Base-by-base conservation (phyloP, 1,140 invertebrate species). In the Tetraneura akinire region DNA sequence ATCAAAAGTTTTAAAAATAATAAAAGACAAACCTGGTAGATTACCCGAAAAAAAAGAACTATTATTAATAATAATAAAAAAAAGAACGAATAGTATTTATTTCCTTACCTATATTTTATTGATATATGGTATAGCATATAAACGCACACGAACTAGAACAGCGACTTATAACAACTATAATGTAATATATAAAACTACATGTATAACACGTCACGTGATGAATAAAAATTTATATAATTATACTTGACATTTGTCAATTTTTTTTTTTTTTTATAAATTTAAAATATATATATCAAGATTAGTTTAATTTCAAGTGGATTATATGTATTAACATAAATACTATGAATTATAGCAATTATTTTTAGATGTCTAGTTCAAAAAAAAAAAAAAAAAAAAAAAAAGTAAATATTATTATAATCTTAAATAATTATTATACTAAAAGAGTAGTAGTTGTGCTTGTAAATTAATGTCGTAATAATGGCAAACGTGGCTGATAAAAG, bases 251-350 rank as follows among this genome's bases (percentile, higher is more conserved):
- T 51, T 45, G 47, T 29, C 68, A 51, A 16, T 14, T 26, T 16
- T 51, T 49, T 16, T 47, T 71, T 71, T 26, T n/a, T n/a, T n/a
- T n/a, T n/a, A n/a, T n/a, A 47, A 21, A 68, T 68, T 45, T 68
- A 3, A 23, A 47, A 68, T 47, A 47, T 23, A 47, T 23, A 26
- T 8, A 23, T 42, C 21, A 1, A 68, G 66, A 68, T 68, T 68
- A 68, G 32, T n/a, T 68, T 23, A 4, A 23, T 47, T 68, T 68
- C 37, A 37, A 68, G 66, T 68, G 21, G 66, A 68, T 68, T 47
- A n/a, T 47, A 45, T 14, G 32, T 0, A 68, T 6, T n/a, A 68
- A 68, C 45, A 68, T 45, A 37, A 45, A 45, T 68, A 64, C 32
- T 37, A 60, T 3, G 14, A 8, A 1, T 3, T 29, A 8, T 2